phyloP scores from a whole-genome alignment of 2,797 vertebrate genomes.

The Rhyacichthys aspro region DNA sequence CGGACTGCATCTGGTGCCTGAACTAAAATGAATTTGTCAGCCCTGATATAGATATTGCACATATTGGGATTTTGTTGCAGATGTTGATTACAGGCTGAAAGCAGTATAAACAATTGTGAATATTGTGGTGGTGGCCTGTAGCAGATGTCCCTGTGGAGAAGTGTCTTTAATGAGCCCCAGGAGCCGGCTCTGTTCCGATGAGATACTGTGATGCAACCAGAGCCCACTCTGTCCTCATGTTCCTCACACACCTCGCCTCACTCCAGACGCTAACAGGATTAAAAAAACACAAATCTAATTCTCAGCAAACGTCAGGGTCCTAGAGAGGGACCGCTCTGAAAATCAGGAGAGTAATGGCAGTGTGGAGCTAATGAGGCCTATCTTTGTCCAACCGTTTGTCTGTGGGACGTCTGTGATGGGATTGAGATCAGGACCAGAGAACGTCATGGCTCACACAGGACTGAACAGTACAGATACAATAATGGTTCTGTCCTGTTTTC shows the following conservation, averaged over 20 bases:
- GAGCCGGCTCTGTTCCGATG: too few species aligned
- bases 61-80: too few species aligned
- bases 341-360: conserved; percentile 4
- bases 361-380: background rate
- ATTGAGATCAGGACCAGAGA: background rate
- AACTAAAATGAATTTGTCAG: too few species aligned
- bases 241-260: background rate
- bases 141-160: conserved; percentile 1
- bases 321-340: conserved; percentile 13
- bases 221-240: background rate
- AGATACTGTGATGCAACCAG: conserved; percentile 8
- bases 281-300: conserved; percentile 55
- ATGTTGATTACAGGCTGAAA: background rate
- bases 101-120: background rate
- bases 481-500: background rate
- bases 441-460: background rate
- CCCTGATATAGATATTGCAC: too few species aligned
- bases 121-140: background rate
- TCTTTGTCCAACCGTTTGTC: conserved; percentile 3
- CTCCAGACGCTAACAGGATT: conserved; percentile 43
- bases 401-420: background rate
- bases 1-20: too few species aligned
- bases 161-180: conserved; percentile 7
- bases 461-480: background rate
- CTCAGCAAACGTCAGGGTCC: background rate